Evolutionary conservation across 2,797 vertebrate genomes (phyloP).

Genomic region (Eidolon dupreanum): DNA sequence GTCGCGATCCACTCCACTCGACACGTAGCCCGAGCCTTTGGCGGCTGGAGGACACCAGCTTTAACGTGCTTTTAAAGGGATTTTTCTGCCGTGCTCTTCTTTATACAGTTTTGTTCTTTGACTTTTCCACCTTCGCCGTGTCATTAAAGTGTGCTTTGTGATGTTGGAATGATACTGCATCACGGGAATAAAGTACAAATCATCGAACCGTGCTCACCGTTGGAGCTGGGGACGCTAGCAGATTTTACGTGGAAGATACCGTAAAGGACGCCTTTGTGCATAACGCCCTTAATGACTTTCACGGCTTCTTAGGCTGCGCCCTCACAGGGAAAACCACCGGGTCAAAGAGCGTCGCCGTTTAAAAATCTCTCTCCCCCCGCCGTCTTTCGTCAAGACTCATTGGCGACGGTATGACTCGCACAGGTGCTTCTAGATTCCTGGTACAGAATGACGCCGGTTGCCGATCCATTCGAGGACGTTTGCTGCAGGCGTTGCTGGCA

Average conservation of each 20-base stretch:
- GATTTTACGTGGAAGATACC: fast-evolving
- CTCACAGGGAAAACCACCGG: background rate
- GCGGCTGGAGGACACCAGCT: background rate
- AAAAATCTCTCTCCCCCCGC: background rate
- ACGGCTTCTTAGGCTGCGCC: background rate
- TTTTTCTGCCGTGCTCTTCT: fast-evolving
- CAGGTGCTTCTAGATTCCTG: background rate
- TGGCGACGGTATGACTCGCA: background rate
- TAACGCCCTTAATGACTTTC: background rate
- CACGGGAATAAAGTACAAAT: background rate
- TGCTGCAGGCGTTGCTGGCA: fast-evolving
- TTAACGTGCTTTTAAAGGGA: background rate
- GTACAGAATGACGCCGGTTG: background rate
- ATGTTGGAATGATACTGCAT: background rate
- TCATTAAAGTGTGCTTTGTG: background rate
- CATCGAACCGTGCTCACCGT: fast-evolving
- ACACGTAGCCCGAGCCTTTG: fast-evolving
- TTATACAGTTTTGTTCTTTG: background rate
- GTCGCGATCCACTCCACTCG: background rate
- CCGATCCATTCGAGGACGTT: fast-evolving
- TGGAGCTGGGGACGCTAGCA: background rate
- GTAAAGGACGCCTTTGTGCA: too few species aligned
- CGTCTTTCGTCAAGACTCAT: background rate
- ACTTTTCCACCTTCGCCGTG: background rate
- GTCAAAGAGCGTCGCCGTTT: background rate